Evolutionary conservation across 2,113 vertebrate genomes (phyloP), one percentile per base, ranked within the genome.

Genomic region (Nycticryphes semicollaris): DNA sequence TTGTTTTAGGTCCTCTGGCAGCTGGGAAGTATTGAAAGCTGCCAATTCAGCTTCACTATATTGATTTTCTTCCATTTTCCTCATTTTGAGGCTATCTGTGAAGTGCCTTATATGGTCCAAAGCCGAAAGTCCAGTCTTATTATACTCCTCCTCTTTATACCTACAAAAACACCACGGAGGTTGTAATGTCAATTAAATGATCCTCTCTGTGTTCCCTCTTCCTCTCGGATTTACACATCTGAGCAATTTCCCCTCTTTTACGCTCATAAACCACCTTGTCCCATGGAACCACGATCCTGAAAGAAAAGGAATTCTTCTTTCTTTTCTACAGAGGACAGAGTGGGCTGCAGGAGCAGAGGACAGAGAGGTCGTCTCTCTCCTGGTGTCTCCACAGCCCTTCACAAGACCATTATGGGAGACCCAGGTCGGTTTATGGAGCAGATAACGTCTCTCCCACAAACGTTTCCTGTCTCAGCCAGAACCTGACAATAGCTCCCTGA

Each of bases 101-200:
- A 99, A 99, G 98, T 99, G 99, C 95, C 98, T 99, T 97, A 99
- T 99, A 87, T 99, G 99, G 96, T 99, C 99, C 98, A 99, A 98
- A 92, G 99, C 99, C 7, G 99, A 99, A 97, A 99, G 99, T 97
- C 99, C 98, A 96, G 97, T 98, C 97, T 98, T 99, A 81, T 7
- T 96, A 95, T 99, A 99, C 84, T 99, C 99, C 72, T 99, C 99
- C 90, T 99, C 98, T 78, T 99, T 98, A 98, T 98, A 99, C 98
- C 99, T 99, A 97, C 70, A 96, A 96, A 96, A 98, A 96, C 23
- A 91, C 57, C 84, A 76, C 0, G 0, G 39, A 94, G 53, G 28
- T 86, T 96, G 90, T 48, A 68, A 68, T 1, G 14, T 37, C 83
- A 79, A 23, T 79, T 63, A 50, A 92, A 39, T 2, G 0, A 68